phyloP scores from a whole-genome alignment of 2,888 invertebrate genomes.

The Coelinius sp. region DNA sequence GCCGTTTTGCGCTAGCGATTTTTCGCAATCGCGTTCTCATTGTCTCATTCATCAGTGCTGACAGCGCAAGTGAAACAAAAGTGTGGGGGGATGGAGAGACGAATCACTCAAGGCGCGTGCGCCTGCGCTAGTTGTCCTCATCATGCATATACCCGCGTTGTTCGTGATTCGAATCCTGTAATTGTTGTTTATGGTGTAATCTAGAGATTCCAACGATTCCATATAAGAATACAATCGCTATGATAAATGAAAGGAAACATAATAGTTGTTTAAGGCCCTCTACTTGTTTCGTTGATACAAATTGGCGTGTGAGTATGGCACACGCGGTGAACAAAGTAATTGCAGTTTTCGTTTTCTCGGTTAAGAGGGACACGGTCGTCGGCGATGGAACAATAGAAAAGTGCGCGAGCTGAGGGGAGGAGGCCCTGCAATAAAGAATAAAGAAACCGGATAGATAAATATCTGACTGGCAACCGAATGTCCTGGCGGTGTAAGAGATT shows the following conservation, averaged over 20 bases:
- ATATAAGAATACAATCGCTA: constrained; percentile 18
- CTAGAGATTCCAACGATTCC: constrained; percentile 54
- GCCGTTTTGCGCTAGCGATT: constrained; percentile 31
- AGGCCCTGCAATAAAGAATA: constrained; percentile 27
- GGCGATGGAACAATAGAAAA: constrained; percentile 46
- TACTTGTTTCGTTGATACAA: constrained; percentile 37
- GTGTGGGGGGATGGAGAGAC: constrained; percentile 19
- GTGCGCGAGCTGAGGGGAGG: constrained; percentile 8
- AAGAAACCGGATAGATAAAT: constrained; percentile 37
- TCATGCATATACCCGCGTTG: too few species aligned
- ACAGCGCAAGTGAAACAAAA: not conserved
- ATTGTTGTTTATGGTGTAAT: constrained; percentile 62
- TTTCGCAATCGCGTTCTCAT: constrained; percentile 53
- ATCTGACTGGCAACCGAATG: constrained; percentile 24
- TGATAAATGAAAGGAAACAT: not conserved
- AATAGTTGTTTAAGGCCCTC: not conserved
- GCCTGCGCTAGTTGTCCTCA: constrained; percentile 39
- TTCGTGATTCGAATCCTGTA: constrained; percentile 48
- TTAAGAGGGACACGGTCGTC: constrained; percentile 55
- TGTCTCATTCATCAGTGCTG: constrained; percentile 59
- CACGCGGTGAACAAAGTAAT: constrained; percentile 53
- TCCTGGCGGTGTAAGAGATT: constrained; percentile 36
- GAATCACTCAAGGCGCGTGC: constrained; percentile 59
- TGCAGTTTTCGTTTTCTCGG: constrained; percentile 54
- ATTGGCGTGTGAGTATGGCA: constrained; percentile 50